Evolutionary conservation across 2,113 vertebrate genomes (phyloP), one percentile per base, ranked within the genome.

Genomic region (Barnardius zonarius): DNA sequence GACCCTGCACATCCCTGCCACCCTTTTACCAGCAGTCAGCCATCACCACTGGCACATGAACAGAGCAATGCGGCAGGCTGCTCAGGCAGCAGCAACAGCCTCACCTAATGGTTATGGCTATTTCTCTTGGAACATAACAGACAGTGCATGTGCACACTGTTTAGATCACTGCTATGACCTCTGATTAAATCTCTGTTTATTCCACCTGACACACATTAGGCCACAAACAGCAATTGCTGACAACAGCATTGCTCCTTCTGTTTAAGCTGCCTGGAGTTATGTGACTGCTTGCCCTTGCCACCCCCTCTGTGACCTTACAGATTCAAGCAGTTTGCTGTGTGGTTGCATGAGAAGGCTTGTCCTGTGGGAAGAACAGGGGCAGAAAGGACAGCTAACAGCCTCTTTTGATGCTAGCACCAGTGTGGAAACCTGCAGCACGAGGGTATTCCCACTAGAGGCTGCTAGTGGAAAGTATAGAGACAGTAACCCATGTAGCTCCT

Each of bases 11-110:
- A 5, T 74, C 13, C 1, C 62, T 87, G 69, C 74, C 25, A 52
- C 61, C 17, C 13, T 70, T 81, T 59, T 62, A 74, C 46, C 28
- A 92, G 89, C 67, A 80, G 35, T 48, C 70, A 76, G 72, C 35
- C 17, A 24, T 61, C 43, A 14, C 23, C 37, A 63, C 43, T 33
- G 30, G 33, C 33, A 52, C 55, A 62, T 33, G 43, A 64, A n/a
- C 59, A 52, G 57, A 85, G 68, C 24, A 35, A 11, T 15, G 52
- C 33, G 44, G 51, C 35, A 66, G 61, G 46, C 74, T 89, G 63
- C 77, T 94, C 73, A 81, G 39, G 39, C 30, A 95, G 96, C 68
- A 86, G 84, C 83, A 96, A 72, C 78, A 94, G 85, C 90, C 90
- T 91, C 93, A 91, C 90, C 70, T 93, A 61, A 73, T 33, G 78